A percentile compares a stretch with the other conserved stretches of the same genome.
These are phyloP conservation scores for Sicus ferrugineus DNA, from an alignment of 2,888 invertebrate genomes.

Conservation along the genomic window DNA sequence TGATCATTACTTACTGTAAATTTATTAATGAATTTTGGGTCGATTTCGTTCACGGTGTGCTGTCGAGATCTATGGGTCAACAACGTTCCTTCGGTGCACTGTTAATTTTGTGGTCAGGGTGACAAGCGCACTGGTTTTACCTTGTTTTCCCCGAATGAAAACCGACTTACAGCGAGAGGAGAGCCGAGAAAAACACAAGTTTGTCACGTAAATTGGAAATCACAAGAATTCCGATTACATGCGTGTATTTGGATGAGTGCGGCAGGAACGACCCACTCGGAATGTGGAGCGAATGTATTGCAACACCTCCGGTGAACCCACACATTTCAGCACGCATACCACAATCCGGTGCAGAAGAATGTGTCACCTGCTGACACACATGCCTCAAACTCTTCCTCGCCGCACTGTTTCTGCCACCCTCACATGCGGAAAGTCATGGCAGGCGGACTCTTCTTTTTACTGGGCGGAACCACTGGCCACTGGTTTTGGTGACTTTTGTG, in stretches of 20 bases:
- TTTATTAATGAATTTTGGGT: neutral
- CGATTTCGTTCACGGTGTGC: neutral
- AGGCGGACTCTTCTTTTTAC: neutral
- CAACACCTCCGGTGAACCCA: slow-evolving; percentile 11
- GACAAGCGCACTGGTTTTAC: neutral
- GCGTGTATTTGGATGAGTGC: neutral
- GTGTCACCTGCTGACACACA: neutral
- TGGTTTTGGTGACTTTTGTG: neutral
- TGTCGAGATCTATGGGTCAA: neutral
- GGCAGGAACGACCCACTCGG: slow-evolving; percentile 16
- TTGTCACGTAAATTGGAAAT: slow-evolving; percentile 38
- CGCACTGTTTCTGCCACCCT: neutral
- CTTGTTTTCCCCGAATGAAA: neutral
- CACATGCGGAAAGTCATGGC: neutral
- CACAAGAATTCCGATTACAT: slow-evolving; percentile 15
- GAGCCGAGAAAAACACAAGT: slow-evolving; percentile 4
- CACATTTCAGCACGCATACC: neutral
- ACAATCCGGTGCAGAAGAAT: neutral
- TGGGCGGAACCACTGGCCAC: neutral
- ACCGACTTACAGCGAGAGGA: neutral
- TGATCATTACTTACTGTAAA: no score
- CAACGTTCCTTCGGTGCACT: neutral
- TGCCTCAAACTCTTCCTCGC: neutral
- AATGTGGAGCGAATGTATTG: slow-evolving; percentile 24
- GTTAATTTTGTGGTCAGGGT: neutral